Conservation (phyloP, 2,888 invertebrate genomes). For the Lucinisca nassula region DNA sequence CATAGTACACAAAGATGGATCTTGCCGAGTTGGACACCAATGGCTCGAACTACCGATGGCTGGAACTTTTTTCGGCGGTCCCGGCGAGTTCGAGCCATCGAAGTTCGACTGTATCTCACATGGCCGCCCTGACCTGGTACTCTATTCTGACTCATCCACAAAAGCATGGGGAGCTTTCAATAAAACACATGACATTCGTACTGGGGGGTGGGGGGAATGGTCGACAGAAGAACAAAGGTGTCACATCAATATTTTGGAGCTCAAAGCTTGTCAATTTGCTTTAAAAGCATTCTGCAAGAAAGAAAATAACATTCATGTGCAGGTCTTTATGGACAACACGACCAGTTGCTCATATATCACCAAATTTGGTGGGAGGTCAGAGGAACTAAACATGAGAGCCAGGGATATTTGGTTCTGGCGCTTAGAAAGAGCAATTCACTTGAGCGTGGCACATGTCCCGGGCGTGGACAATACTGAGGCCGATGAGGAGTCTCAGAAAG, state of each 20-base stretch:
- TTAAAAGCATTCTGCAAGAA: slow-evolving; percentile 19
- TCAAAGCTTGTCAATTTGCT: slow-evolving; percentile 32
- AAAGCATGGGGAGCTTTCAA: slow-evolving; percentile 20
- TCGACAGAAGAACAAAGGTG: slow-evolving; percentile 8
- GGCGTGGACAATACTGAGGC: slow-evolving; percentile 41
- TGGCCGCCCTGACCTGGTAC: not conserved
- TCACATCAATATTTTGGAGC: slow-evolving; percentile 32
- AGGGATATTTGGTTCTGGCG: slow-evolving; percentile 44
- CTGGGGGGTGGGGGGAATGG: slow-evolving; percentile 9
- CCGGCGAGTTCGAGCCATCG: no score
- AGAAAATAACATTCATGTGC: not conserved
- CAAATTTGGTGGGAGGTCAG: slow-evolving; percentile 34
- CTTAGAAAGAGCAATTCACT: slow-evolving; percentile 31
- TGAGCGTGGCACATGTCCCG: slow-evolving; percentile 42
- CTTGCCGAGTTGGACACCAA: no score
- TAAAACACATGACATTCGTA: slow-evolving; percentile 8
- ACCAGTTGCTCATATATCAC: slow-evolving; percentile 35
- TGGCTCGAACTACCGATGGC: no score
- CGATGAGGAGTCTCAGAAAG: slow-evolving; percentile 34
- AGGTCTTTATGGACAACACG: slow-evolving; percentile 23
- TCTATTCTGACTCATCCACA: slow-evolving; percentile 17
- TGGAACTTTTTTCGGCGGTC: no score
- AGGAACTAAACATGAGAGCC: slow-evolving; percentile 11
- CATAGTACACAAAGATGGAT: no score
- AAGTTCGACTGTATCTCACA: no score